phyloP scores from a whole-genome alignment of 2,888 invertebrate species.

The Tachina fera region DNA sequence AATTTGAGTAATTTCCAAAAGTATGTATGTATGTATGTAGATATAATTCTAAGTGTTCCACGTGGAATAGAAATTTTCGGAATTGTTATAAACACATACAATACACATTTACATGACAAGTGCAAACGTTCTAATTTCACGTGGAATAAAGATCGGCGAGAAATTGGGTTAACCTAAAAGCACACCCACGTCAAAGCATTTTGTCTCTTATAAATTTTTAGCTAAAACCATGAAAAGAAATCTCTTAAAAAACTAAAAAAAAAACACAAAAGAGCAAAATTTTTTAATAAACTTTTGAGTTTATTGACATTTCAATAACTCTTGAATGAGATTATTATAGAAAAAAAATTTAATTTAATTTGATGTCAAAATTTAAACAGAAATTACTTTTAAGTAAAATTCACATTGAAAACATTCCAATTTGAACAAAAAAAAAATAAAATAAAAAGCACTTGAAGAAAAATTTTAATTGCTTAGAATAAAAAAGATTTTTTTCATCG shows the following conservation, averaged over 20 bases:
- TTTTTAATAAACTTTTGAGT: conserved; percentile 25
- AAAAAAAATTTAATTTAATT: conserved; percentile 27
- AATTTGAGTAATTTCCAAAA: too few species aligned
- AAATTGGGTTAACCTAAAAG: background rate
- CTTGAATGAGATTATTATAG: conserved; percentile 1
- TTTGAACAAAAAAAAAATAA: background rate
- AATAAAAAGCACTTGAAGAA: conserved; percentile 18
- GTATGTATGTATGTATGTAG: too few species aligned
- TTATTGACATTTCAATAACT: conserved; percentile 58
- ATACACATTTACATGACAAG: background rate
- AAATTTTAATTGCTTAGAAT: background rate
- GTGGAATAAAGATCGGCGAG: too few species aligned
- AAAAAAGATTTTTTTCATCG: background rate
- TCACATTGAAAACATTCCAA: conserved; percentile 20
- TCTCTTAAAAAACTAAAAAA: background rate
- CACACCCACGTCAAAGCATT: background rate
- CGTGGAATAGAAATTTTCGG: too few species aligned
- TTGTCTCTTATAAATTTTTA: background rate
- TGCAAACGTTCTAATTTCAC: background rate
- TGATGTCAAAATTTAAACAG: conserved; percentile 21
- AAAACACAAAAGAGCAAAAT: background rate
- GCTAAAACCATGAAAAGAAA: background rate
- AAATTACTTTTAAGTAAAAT: background rate
- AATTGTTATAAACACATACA: too few species aligned
- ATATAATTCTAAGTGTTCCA: too few species aligned